Base-by-base conservation (phyloP, 2,888 invertebrate genomes). In the Andrena praecox region DNA sequence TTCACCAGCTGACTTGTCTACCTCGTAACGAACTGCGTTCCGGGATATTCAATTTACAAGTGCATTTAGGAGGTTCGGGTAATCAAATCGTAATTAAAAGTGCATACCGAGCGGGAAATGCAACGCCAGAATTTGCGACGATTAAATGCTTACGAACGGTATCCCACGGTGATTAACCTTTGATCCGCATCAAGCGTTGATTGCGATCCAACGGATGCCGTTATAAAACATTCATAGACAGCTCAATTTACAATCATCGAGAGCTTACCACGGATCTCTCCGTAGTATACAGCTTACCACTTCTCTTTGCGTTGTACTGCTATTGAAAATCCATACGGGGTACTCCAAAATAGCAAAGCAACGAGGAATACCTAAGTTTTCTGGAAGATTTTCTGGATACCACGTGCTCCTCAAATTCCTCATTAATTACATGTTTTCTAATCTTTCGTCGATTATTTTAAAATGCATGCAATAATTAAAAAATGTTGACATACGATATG, bases 41-140 rank as follows among this genome's bases (percentile, higher is more conserved):
- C 7, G 6, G 2, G 52, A n/a, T 27, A 62, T 72, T 54, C 66
- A 60, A 63, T 79, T 75, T 24, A 35, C 35, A 48, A 60, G 68
- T 67, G 54, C 27, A 64, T 80, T 72, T 83, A 63, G 62, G 48
- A 42, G 33, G 24, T 31, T 35, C 20, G 52, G 0, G 24, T 66
- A 86, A 86, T 74, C 56, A 66, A 80, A 59, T 80, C 56, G 66
- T 59, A 83, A 84, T 84, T 84, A 79, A 77, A 59, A 77, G 29
- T 24, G 24, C 27, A 60, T 62, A 75, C 12, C 8, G 10, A 35
- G 59, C 63, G 59, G 59, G 24, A 78, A 71, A 60, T 75, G 70
- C 71, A 59, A n/a, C 59, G 68, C 54, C 62, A 16, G 56, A 78
- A 67, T 72, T 75, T 16, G 54, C 50, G 52, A 52, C 73, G 71